Evolutionary conservation across 92 coral and sea anemone species (phyloP), one percentile per base, ranked within the genome.

Genomic region (Pocillopora meandrina): DNA sequence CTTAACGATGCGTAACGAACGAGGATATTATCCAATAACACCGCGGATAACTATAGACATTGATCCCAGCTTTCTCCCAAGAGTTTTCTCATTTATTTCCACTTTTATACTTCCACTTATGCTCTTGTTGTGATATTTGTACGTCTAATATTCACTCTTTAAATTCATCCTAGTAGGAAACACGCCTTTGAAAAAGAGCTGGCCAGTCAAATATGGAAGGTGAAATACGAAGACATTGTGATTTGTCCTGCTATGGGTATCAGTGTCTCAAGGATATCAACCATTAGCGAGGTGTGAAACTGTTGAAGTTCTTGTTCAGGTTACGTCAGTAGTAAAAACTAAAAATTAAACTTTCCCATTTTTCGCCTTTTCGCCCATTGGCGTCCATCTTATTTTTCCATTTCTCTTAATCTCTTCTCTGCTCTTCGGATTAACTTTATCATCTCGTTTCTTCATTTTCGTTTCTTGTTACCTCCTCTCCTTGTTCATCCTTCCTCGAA

Each of bases 151-250:
- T 75, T 12, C 2, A 1, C 33, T 55, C 12, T 33, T 84, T 71
- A 63, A 15, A 36, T 34, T 59, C 88, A 10, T 42, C 36, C 55
- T 5, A 56, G 49, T 60, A 95, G 98, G 75, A 91, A 90, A 71
- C 90, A 91, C 84, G 75, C 89, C 20, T 90, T 93, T 76, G 98
- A 95, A 74, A 90, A 76, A 36, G 92, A 95, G 62, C 88, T 95
- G 31, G 88, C 88, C 35, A 91, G 90, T 65, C 92, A 90, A 60
- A 57, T 94, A 76, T 95, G 98, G 98, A 91, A 90, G 76, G 92
- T 95, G 21, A 88, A 90, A 74, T 95, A 90, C 65, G 67, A 49
- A 15, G 98, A 95, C 7, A 89, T 95, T 42, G 66, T 72, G 13
- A 85, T 89, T 70, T 83, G 87, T 60, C 75, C 80, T 23, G 60